phyloP scores from a whole-genome alignment of 2,888 invertebrate genomes.

The Drosophila suboccidentalis region DNA sequence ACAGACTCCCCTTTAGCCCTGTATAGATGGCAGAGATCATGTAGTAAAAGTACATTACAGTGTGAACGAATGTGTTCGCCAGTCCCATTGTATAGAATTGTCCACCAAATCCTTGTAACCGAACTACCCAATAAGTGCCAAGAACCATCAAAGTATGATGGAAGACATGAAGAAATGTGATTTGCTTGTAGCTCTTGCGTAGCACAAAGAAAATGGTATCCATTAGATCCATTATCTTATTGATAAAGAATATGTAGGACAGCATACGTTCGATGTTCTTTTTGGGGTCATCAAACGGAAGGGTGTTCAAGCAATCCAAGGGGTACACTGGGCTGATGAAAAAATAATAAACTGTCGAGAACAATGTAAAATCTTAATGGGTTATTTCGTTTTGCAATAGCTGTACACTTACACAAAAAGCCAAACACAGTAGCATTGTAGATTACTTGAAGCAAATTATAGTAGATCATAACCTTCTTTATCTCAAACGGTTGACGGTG shows the following conservation, averaged over 20 bases:
- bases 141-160: conserved; percentile 16
- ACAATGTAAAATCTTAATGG: background rate
- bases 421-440: conserved; percentile 7
- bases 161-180: conserved; percentile 26
- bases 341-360: conserved; percentile 2
- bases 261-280: conserved; percentile 8
- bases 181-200: conserved; percentile 31
- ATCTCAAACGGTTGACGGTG: conserved; percentile 17
- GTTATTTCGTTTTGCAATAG: no score
- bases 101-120: conserved; percentile 17
- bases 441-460: conserved; percentile 19
- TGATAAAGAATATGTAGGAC: conserved; percentile 17
- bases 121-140: background rate
- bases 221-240: conserved; percentile 28
- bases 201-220: conserved; percentile 34
- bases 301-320: conserved; percentile 5
- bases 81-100: conserved; percentile 7
- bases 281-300: background rate
- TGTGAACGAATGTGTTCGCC: conserved; percentile 21
- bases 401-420: background rate
- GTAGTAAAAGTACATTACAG: conserved; percentile 26
- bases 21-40: conserved; percentile 7
- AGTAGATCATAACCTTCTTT: conserved; percentile 4
- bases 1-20: background rate
- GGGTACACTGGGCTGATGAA: background rate